Evolutionary conservation across 2,797 vertebrate species (phyloP), one percentile per base, ranked within the genome.

Genomic region (Heterohyrax brucei): DNA sequence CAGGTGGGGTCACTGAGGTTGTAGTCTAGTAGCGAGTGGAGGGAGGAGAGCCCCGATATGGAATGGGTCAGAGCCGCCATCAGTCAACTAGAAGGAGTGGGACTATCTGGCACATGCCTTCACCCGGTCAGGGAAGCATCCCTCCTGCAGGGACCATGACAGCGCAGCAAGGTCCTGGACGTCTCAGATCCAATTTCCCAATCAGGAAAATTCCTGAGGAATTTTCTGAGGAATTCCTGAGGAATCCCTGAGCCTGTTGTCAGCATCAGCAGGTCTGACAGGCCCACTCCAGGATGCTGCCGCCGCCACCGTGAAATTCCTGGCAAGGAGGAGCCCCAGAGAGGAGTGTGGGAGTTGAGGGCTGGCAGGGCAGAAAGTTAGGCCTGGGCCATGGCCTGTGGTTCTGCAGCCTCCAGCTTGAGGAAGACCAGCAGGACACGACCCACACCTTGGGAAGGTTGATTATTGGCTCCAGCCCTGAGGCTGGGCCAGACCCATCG

Each of bases 181-280:
- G 84, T 87, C 90, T 66, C 77, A 89, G 76, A 80, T 92, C 87
- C 89, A 46, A 19, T 95, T 83, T 91, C 95, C 79, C 84, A 87
- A 33, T 91, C 91, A 93, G 87, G 85, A 92, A 94, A n/a, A n/a
- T n/a, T n/a, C n/a, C n/a, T n/a, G n/a, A n/a, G n/a, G n/a, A n/a
- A n/a, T n/a, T n/a, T n/a, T n/a, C n/a, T n/a, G n/a, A n/a, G n/a
- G n/a, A n/a, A n/a, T n/a, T n/a, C n/a, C n/a, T n/a, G n/a, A n/a
- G 87, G 85, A 92, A 94, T 92, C 92, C 92, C 91, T 75, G 53
- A 85, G 80, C 12, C 16, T 2, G 28, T 78, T 96, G 3, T 62
- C 83, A 93, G 82, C 12, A 4, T 64, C 68, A 3, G 50, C 0
- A 5, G 39, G 44, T 92, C 94, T 91, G 26, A 84, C 0, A 0